phyloP scores from a whole-genome alignment of 2,888 invertebrate species.

The Monopis laevigella region DNA sequence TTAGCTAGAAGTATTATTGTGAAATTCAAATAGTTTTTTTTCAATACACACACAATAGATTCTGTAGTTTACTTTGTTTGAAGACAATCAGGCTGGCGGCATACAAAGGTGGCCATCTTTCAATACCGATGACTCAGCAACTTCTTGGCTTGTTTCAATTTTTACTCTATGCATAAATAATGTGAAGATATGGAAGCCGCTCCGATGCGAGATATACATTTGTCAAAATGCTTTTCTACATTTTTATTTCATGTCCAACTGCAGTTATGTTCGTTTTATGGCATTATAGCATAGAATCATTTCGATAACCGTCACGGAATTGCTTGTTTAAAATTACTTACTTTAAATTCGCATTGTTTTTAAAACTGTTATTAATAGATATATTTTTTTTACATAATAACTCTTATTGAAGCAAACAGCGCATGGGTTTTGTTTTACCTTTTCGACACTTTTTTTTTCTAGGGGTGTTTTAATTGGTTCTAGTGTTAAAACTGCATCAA shows the following conservation, averaged over 20 bases:
- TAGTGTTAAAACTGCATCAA: too few relatives aligned
- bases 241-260: constrained; percentile 55
- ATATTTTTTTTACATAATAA: too few relatives aligned
- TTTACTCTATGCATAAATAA: constrained; percentile 65
- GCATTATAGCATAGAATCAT: too few relatives aligned
- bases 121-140: constrained; percentile 58
- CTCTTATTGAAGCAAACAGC: too few relatives aligned
- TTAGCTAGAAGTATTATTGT: too few relatives aligned
- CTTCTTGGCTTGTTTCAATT: constrained; percentile 60
- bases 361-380: too few relatives aligned
- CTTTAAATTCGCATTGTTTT: too few relatives aligned
- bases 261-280: constrained; percentile 3
- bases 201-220: constrained; percentile 41
- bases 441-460: too few relatives aligned
- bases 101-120: constrained; percentile 31
- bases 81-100: constrained; percentile 38
- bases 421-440: too few relatives aligned
- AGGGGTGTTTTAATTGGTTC: too few relatives aligned
- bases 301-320: too few relatives aligned
- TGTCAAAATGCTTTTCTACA: constrained; percentile 54
- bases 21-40: constrained; percentile 1
- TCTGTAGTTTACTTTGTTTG: constrained; percentile 41
- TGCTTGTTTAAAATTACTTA: too few relatives aligned
- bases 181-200: constrained; percentile 60
- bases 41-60: constrained; percentile 19